Evolutionary conservation across 2,797 vertebrate genomes (phyloP).

Genomic region (Cyprinella venusta): DNA sequence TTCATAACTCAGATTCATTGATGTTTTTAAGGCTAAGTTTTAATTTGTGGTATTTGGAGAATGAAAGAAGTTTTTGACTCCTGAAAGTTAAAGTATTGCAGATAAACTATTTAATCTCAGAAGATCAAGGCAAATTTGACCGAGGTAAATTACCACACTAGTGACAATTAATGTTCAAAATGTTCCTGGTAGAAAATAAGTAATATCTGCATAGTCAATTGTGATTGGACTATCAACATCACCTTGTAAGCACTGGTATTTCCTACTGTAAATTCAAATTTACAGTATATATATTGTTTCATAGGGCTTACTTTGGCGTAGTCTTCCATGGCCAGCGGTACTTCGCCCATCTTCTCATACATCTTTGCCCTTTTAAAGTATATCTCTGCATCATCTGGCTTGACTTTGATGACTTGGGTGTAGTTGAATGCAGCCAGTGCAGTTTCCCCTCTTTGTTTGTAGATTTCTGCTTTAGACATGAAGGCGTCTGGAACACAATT

Average conservation of each 20-base stretch:
- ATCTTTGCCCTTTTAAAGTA: constrained; percentile 79
- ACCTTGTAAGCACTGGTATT: neutral
- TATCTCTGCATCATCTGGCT: constrained; percentile 73
- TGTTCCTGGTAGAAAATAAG: neutral
- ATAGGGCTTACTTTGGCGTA: constrained; percentile 73
- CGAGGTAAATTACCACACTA: neutral
- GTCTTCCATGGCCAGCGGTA: constrained; percentile 78
- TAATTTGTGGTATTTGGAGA: neutral
- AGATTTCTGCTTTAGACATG: constrained; percentile 81
- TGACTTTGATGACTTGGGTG: constrained; percentile 74
- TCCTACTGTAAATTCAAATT: neutral
- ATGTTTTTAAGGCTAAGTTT: neutral
- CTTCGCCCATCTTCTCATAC: constrained; percentile 68
- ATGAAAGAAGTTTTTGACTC: neutral
- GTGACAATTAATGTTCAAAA: neutral
- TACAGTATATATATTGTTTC: neutral
- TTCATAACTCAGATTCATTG: neutral
- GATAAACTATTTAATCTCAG: neutral
- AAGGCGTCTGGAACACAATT: constrained; percentile 71
- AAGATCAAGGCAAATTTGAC: neutral
- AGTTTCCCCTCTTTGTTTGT: constrained; percentile 68
- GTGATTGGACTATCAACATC: neutral
- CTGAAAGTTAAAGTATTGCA: neutral
- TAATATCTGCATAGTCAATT: neutral
- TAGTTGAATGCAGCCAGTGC: constrained; percentile 75